These are phyloP conservation scores for Epiblema foenella DNA, from an alignment of 2,888 invertebrate genomes.

Conservation along the genomic window DNA sequence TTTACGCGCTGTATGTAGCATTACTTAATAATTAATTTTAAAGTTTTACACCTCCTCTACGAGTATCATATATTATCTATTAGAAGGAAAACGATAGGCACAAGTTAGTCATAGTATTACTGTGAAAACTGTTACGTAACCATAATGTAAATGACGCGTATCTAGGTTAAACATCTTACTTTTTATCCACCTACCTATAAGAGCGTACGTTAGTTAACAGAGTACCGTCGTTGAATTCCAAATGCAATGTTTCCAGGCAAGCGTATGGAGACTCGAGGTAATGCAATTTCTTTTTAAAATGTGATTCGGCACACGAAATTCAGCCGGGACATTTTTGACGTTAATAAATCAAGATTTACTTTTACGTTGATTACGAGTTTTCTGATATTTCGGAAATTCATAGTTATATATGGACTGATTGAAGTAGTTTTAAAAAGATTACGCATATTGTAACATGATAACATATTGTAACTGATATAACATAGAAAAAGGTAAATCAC, in stretches of 20 bases:
- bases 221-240: conserved; percentile 12
- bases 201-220: conserved; percentile 20
- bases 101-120: background rate
- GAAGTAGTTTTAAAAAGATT: background rate
- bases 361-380: conserved; percentile 28
- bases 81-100: background rate
- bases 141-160: background rate
- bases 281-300: conserved; percentile 39
- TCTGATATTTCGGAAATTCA: conserved; percentile 14
- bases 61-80: too few species aligned
- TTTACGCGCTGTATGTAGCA: too few species aligned
- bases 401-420: background rate
- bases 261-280: conserved; percentile 25
- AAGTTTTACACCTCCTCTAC: too few species aligned
- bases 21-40: too few species aligned
- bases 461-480: too few species aligned
- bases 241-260: conserved; percentile 26
- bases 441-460: too few species aligned
- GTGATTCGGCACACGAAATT: conserved; percentile 31
- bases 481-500: too few species aligned
- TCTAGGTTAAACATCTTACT: conserved; percentile 2
- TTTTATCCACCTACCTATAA: background rate
- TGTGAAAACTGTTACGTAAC: background rate
- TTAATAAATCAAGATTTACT: conserved; percentile 26
- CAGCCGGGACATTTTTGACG: conserved; percentile 28